phyloP scores from a whole-genome alignment of 1,140 invertebrate species.

The Pomacea maculata region DNA sequence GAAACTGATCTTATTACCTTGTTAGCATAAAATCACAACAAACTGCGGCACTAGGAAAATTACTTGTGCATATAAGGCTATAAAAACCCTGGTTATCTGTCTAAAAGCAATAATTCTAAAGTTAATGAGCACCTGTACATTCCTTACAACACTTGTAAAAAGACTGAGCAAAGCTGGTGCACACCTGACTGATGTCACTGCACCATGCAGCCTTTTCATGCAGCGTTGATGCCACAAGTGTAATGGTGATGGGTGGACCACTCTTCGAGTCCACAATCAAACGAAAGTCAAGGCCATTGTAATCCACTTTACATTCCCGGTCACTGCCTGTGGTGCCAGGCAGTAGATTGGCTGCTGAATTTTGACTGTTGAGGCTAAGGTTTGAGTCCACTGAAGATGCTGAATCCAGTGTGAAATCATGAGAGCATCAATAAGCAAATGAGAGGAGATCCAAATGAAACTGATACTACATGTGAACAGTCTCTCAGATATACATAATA shows the following conservation, averaged over 20 bases:
- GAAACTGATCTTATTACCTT: too few species aligned
- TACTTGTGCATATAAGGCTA: too few species aligned
- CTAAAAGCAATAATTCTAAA: too few species aligned
- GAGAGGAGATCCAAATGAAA: background rate
- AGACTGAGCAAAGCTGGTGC: background rate
- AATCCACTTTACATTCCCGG: conserved; percentile 61
- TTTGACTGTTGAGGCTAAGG: conserved; percentile 56
- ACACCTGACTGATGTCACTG: conserved; percentile 85
- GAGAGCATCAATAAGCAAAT: background rate
- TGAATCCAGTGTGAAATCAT: conserved; percentile 27
- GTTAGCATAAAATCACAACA: too few species aligned
- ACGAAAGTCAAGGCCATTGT: conserved; percentile 89
- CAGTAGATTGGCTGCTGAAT: conserved; percentile 47
- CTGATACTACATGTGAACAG: background rate
- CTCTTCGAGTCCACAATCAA: conserved; percentile 73
- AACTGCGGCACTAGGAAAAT: too few species aligned
- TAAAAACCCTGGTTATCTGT: too few species aligned
- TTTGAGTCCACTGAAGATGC: conserved; percentile 60
- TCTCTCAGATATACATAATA: background rate
- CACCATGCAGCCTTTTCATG: conserved; percentile 96
- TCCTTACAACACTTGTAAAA: background rate
- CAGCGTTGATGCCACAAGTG: conserved; percentile 81
- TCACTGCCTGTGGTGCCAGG: conserved; percentile 36
- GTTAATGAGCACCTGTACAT: too few species aligned
- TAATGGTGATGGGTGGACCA: conserved; percentile 73